Base-by-base conservation (phyloP, 1,140 invertebrate species). In the Kradibia gibbosae region DNA sequence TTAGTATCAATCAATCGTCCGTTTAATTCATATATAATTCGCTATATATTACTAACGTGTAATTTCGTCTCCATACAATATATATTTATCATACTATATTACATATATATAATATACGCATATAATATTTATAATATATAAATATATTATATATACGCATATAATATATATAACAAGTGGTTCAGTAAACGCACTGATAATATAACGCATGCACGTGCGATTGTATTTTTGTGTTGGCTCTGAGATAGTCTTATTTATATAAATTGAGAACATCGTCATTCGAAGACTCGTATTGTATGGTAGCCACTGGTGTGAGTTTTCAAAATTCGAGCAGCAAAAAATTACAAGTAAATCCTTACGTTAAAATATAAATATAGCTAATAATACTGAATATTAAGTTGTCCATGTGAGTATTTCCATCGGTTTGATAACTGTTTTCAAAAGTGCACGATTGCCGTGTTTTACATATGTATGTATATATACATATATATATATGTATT, bases 31-130 rank as follows among this genome's bases (percentile, higher is more conserved):
- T 78, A 82, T 80, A 82, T 75, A 82, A 42, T 78, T 83, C 25
- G 77, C 50, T 82, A 73, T 78, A 78, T 82, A 70, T 53, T 82
- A 82, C 39, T 31, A 31, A 65, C 74, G 75, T 62, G 82, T 53
- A 42, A 71, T 77, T 53, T 75, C 71, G 67, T 72, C 57, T 42
- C 67, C 67, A 10, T 74, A 78, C 74, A 65, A 67, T 70, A 67
- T 77, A 80, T 84, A 83, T 83, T n/a, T 81, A 80, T 80, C 42
- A 25, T n/a, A 39, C 20, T 67, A 67, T 67, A 39, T 60, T 60
- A 60, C 10, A 20, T 76, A 82, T 82, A 53, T 81, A 81, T 77
- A 34, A 34, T 62, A 34, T 62, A 55, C 25, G 8, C 25, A 55
- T 55, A 53, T 55, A 55, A n/a, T n/a, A 36, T 25, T 25, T 57